phyloP scores from a whole-genome alignment of 2,113 vertebrate species.

The human (Homo sapiens) region DNA sequence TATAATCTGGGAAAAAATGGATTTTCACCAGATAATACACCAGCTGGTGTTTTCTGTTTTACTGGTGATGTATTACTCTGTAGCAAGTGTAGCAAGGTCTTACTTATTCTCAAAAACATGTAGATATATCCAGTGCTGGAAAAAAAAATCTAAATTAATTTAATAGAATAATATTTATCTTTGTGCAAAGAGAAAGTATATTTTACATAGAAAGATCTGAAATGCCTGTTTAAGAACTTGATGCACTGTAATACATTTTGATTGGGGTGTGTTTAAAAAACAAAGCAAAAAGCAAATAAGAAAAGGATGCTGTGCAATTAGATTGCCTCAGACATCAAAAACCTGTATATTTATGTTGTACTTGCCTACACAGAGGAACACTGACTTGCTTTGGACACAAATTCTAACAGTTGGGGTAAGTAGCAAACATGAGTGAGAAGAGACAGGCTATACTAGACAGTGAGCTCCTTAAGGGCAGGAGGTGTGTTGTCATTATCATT shows the following conservation, averaged over 20 bases:
- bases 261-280: not conserved
- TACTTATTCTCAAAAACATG: conserved; percentile 2
- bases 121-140: not conserved
- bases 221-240: not conserved
- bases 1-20: conserved; percentile 57
- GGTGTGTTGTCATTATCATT: too few species aligned
- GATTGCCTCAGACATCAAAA: not conserved
- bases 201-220: not conserved
- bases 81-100: not conserved
- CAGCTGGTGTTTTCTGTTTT: conserved; percentile 53
- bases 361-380: not conserved
- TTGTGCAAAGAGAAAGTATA: not conserved
- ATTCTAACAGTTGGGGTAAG: not conserved
- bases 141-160: not conserved
- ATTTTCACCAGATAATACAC: conserved; percentile 48
- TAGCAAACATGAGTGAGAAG: not conserved
- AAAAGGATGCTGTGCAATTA: not conserved
- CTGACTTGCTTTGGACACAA: not conserved
- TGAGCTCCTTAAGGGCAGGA: not conserved
- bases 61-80: not conserved
- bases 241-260: not conserved
- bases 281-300: conserved; percentile 1
- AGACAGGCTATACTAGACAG: not conserved
- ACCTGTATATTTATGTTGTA: not conserved
- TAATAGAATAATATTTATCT: not conserved